phyloP scores from a whole-genome alignment of 2,888 invertebrate species.

The Plebejus argus region DNA sequence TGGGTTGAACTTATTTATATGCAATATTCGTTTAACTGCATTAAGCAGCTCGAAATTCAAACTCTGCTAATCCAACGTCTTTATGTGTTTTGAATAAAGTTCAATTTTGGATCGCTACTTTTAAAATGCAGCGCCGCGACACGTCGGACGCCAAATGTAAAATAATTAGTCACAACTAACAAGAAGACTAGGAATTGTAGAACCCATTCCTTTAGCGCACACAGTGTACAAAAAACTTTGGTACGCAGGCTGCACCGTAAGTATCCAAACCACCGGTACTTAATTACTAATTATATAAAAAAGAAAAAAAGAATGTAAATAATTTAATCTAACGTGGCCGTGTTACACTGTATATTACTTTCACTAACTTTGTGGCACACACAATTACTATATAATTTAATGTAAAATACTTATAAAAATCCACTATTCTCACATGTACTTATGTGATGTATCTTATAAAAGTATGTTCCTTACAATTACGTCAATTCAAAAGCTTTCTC shows the following conservation, averaged over 20 bases:
- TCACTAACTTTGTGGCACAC: constrained; percentile 27
- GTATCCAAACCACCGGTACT: background rate
- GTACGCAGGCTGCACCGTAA: background rate
- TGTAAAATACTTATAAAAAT: constrained; percentile 31
- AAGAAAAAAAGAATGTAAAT: background rate
- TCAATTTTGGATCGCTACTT: background rate
- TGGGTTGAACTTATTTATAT: background rate
- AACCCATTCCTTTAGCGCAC: background rate
- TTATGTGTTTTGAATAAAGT: background rate
- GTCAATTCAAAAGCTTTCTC: constrained; percentile 7
- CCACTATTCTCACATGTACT: constrained; percentile 21
- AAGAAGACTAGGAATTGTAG: background rate
- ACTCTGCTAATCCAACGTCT: background rate
- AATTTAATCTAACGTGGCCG: background rate
- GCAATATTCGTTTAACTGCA: background rate
- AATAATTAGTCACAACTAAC: background rate
- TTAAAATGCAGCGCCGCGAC: background rate
- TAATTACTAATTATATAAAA: background rate
- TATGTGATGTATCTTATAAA: constrained; percentile 16
- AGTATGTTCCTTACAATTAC: constrained; percentile 4
- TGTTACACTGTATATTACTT: background rate
- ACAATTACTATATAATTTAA: constrained; percentile 3
- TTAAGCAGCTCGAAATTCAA: background rate
- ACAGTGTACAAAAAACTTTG: background rate
- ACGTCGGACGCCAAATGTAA: background rate